Evolutionary conservation across 2,888 invertebrate genomes (phyloP).

Genomic region (Antitype chi): DNA sequence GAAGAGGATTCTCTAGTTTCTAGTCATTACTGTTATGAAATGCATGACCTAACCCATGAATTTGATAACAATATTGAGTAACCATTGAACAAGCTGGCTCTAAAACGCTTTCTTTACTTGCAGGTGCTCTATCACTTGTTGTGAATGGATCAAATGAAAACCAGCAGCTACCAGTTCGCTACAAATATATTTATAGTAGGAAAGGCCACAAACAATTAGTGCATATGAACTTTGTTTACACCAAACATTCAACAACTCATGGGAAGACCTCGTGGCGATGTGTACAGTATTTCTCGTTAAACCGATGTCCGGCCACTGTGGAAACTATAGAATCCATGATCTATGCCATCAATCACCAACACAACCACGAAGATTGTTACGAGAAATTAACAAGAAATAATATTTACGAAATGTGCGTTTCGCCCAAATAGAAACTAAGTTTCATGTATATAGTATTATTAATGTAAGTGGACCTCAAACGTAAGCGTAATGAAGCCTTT

Average conservation of each 20-base stretch:
- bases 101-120: conserved; percentile 56
- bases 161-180: conserved; percentile 83
- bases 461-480: conserved; percentile 60
- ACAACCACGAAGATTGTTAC: conserved; percentile 88
- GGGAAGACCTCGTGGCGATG: conserved; percentile 90
- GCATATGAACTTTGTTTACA: conserved; percentile 89
- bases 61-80: background rate
- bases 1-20: background rate
- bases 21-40: background rate
- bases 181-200: conserved; percentile 89
- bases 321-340: conserved; percentile 89
- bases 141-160: conserved; percentile 84
- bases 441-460: conserved; percentile 70
- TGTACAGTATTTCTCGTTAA: conserved; percentile 89
- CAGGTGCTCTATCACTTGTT: conserved; percentile 88
- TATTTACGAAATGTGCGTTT: conserved; percentile 88
- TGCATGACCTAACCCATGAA: background rate
- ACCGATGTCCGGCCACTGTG: conserved; percentile 88
- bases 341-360: conserved; percentile 87
- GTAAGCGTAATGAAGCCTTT: conserved; percentile 57
- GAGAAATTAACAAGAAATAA: conserved; percentile 87
- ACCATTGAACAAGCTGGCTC: background rate
- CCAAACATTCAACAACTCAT: conserved; percentile 89
- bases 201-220: conserved; percentile 90
- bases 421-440: conserved; percentile 77